Evolutionary conservation across 2,888 invertebrate species (phyloP).

Genomic region (Andrena bicolor): DNA sequence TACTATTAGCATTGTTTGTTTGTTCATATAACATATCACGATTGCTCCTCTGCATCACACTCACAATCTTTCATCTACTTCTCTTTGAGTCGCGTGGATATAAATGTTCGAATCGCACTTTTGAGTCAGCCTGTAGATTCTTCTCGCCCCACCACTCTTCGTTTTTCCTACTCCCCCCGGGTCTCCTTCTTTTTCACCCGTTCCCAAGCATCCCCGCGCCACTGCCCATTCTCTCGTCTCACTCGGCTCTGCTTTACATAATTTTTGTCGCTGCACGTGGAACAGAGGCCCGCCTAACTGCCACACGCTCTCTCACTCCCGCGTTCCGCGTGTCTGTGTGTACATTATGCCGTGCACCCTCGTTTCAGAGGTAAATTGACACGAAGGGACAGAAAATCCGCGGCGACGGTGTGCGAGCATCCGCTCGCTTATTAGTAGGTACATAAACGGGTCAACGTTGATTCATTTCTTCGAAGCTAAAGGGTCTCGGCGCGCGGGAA

Average conservation of each 20-base stretch:
- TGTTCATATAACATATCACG: too few relatives aligned
- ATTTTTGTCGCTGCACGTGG: constrained; percentile 75
- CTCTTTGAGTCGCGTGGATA: neutral
- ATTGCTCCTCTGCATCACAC: neutral
- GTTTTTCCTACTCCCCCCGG: constrained; percentile 40
- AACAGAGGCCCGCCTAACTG: constrained; percentile 60
- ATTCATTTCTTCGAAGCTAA: constrained; percentile 5
- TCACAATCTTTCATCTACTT: neutral
- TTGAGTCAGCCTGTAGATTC: constrained; percentile 18
- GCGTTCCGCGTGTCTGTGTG: constrained; percentile 21
- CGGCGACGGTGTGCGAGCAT: constrained; percentile 5
- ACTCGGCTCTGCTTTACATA: constrained; percentile 72
- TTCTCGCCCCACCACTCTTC: neutral
- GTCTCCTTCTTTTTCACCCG: constrained; percentile 56
- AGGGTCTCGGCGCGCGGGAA: neutral
- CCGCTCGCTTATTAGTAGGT: constrained; percentile 34
- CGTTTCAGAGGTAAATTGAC: constrained; percentile 46
- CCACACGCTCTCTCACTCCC: constrained; percentile 47
- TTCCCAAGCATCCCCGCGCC: constrained; percentile 51
- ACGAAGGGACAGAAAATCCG: constrained; percentile 5
- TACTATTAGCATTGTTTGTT: too few relatives aligned
- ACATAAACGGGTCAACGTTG: constrained; percentile 27
- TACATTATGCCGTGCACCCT: constrained; percentile 33
- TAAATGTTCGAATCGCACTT: neutral
- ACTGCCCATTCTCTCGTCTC: constrained; percentile 56